Evolutionary conservation across 2,888 invertebrate genomes (phyloP), one percentile per base, ranked within the genome.

Genomic region (Sceliomorpha sp.): DNA sequence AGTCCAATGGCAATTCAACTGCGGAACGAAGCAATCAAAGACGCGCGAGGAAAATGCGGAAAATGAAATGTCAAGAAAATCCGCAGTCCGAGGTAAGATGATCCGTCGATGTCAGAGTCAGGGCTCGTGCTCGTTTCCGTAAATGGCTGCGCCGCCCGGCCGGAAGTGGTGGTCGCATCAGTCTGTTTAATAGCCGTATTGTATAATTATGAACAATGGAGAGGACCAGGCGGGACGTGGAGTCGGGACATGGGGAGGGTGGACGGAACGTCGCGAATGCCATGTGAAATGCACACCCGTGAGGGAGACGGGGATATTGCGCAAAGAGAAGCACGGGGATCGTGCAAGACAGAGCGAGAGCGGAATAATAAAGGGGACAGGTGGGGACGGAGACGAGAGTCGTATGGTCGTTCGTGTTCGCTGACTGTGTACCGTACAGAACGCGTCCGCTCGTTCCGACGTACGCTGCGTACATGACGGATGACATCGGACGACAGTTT

Each of bases 111-210:
- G 56, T 48, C 48, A 56, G 59, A 34, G 62, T 13, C 56, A 39
- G 44, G 47, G 59, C 75, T 77, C 75, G 77, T 78, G 77, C 71
- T 77, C 73, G 80, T 76, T 83, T 83, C 81, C 83, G 81, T 85
- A 85, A 85, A 83, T 84, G 83, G 78, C 70, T 71, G 71, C 75
- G 79, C 73, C 75, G 67, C 67, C 72, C 74, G 77, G 79, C 82
- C 85, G 87, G 87, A 87, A 84, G 80, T 80, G 77, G 80, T 76
- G 84, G 83, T 87, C 87, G 85, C 86, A 87, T 87, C 87, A 86
- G 86, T 86, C 85, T 86, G 87, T 86, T 87, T 86, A 87, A 87
- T 86, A 87, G 87, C 85, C 85, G 87, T 86, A 87, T 87, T 87
- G 87, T 87, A 87, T 86, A 87, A 87, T 87, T 87, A 86, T 83